phyloP scores from a whole-genome alignment of 2,113 vertebrate species.

The Trichomycterus rosablanca region DNA sequence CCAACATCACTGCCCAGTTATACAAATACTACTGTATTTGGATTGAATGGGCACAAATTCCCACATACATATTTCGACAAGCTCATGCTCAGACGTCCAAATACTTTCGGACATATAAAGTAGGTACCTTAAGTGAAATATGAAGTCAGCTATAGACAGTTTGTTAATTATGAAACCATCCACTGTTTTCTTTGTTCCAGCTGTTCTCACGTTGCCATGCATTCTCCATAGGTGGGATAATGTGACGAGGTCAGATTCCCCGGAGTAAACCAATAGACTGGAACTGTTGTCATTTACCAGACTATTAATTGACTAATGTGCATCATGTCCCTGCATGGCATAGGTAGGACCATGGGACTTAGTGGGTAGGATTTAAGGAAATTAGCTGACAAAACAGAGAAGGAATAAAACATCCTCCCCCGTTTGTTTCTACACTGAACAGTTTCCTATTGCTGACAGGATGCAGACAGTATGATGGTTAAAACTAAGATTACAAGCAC shows the following conservation, averaged over 20 bases:
- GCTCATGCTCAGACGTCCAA: no score
- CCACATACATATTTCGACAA: no score
- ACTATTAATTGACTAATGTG: constrained; percentile 98
- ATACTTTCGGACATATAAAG: no score
- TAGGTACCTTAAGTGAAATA: no score
- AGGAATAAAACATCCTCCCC: constrained; percentile 26
- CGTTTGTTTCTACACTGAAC: constrained; percentile 43
- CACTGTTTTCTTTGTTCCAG: no score
- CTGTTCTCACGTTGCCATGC: neutral
- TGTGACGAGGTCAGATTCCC: constrained; percentile 55
- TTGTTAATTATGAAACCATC: no score
- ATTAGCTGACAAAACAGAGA: constrained; percentile 15
- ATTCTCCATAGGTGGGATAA: constrained; percentile 39
- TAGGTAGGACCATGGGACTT: constrained; percentile 85
- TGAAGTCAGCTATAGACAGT: no score
- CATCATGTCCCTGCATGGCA: constrained; percentile 71
- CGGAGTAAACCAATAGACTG: constrained; percentile 86
- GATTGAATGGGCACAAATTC: no score
- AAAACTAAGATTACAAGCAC: no score
- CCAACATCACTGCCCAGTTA: no score
- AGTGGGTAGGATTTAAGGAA: neutral
- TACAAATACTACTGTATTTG: no score
- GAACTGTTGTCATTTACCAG: constrained; percentile 95
- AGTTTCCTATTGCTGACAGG: constrained; percentile 50
- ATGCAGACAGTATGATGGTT: constrained; percentile 41